Evolutionary conservation across 2,888 invertebrate genomes (phyloP).

Genomic region (Labia minor): DNA sequence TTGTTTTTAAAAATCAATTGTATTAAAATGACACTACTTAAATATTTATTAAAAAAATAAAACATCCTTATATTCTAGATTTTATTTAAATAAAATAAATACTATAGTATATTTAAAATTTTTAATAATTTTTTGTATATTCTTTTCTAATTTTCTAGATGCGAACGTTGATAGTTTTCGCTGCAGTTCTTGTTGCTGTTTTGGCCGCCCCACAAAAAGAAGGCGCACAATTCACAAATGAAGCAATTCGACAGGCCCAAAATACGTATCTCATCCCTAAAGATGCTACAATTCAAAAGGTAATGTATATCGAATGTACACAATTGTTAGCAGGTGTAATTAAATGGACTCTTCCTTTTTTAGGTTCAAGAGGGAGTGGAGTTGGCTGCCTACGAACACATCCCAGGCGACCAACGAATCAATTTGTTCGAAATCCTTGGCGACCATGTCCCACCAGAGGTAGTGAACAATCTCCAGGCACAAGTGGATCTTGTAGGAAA

Average conservation of each 20-base stretch:
- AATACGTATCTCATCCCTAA: conserved; percentile 74
- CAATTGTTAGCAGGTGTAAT: too few species aligned
- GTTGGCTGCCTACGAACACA: conserved; percentile 73
- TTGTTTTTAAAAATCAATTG: too few species aligned
- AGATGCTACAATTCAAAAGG: conserved; percentile 77
- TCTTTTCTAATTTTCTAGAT: conserved; percentile 9
- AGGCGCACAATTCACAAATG: conserved; percentile 71
- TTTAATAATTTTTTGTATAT: too few species aligned
- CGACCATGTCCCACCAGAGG: conserved; percentile 75
- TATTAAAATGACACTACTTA: too few species aligned
- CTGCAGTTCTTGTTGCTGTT: conserved; percentile 46
- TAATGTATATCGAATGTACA: conserved; percentile 31
- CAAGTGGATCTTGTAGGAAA: conserved; percentile 74
- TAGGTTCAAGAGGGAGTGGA: conserved; percentile 76
- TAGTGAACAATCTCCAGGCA: conserved; percentile 74
- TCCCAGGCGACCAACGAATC: conserved; percentile 73
- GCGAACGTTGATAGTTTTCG: conserved; percentile 37
- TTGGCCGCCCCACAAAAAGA: conserved; percentile 39
- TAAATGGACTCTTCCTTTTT: conserved; percentile 19
- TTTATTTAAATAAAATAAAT: too few species aligned
- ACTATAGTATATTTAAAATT: too few species aligned
- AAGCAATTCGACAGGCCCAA: conserved; percentile 79
- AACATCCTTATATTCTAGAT: too few species aligned
- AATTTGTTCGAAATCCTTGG: conserved; percentile 75
- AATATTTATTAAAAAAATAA: too few species aligned